Evolutionary conservation across 2,113 vertebrate species (phyloP).

Genomic region (Phaetusa simplex): DNA sequence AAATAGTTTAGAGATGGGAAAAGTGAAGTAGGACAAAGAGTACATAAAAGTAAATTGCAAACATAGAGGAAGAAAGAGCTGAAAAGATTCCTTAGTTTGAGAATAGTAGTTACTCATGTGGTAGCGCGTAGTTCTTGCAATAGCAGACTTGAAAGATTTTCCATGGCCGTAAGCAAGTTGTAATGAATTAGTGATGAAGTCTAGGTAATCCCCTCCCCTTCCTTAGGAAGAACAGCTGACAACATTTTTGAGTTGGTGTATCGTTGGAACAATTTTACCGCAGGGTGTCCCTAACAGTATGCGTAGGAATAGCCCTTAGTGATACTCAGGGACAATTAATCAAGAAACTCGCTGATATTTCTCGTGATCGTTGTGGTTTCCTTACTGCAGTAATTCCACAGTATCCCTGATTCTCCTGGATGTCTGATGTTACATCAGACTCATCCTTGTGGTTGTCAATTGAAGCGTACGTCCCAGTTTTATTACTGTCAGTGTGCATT

Average conservation of each 20-base stretch:
- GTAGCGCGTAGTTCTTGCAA: neutral
- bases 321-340: neutral
- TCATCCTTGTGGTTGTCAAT: neutral
- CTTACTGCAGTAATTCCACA: neutral
- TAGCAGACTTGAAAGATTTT: neutral
- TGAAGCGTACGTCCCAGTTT: neutral
- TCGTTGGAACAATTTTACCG: neutral
- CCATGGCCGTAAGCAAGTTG: neutral
- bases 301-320: neutral
- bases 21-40: neutral
- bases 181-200: neutral
- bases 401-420: neutral
- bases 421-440: neutral
- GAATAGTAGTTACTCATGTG: neutral
- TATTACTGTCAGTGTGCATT: neutral
- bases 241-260: neutral
- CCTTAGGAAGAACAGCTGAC: neutral
- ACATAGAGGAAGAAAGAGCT: neutral
- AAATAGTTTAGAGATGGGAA: neutral
- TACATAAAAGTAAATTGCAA: neutral
- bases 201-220: neutral
- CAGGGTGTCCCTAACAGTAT: neutral
- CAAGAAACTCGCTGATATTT: neutral
- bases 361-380: neutral
- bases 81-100: neutral